Evolutionary conservation across 2,888 invertebrate species (phyloP).

Genomic region (Taenaris catops): DNA sequence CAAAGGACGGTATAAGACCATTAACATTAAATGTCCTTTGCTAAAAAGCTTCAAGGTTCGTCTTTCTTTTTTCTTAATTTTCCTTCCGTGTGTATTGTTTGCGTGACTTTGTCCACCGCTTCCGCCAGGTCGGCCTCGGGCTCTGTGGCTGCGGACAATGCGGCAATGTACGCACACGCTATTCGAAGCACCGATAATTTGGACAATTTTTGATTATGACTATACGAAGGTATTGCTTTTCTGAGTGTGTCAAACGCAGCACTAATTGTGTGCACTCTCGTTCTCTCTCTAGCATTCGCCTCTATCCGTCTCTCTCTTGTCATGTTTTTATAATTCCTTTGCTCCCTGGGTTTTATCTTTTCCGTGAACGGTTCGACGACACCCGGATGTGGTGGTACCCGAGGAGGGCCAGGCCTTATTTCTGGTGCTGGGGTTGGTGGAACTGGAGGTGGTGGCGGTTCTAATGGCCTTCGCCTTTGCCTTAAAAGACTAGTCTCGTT

Average conservation of each 20-base stretch:
- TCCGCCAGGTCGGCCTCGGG: constrained; percentile 84
- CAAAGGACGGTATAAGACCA: constrained; percentile 30
- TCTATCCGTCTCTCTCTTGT: constrained; percentile 95
- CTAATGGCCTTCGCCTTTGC: constrained; percentile 53
- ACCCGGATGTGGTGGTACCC: constrained; percentile 78
- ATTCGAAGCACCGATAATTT: constrained; percentile 95
- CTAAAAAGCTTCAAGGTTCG: constrained; percentile 64
- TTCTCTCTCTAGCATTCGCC: constrained; percentile 95
- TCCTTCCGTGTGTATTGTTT: constrained; percentile 95
- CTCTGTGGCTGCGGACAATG: constrained; percentile 88
- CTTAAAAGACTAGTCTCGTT: constrained; percentile 48
- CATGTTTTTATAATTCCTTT: constrained; percentile 97
- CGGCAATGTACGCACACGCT: constrained; percentile 95
- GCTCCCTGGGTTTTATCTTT: constrained; percentile 75
- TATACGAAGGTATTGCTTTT: constrained; percentile 92
- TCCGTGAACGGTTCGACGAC: constrained; percentile 50
- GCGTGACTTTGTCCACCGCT: constrained; percentile 93
- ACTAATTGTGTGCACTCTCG: constrained; percentile 96
- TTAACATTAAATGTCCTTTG: constrained; percentile 17
- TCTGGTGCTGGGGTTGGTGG: constrained; percentile 38
- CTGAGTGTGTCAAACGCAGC: constrained; percentile 96
- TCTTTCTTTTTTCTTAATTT: constrained; percentile 93
- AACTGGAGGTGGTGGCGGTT: constrained; percentile 48
- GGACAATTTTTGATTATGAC: constrained; percentile 95
- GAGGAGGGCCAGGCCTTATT: constrained; percentile 52